These are phyloP conservation scores for Cotesia typhae DNA, from an alignment of 1,140 invertebrate genomes.

Conservation along the genomic window DNA sequence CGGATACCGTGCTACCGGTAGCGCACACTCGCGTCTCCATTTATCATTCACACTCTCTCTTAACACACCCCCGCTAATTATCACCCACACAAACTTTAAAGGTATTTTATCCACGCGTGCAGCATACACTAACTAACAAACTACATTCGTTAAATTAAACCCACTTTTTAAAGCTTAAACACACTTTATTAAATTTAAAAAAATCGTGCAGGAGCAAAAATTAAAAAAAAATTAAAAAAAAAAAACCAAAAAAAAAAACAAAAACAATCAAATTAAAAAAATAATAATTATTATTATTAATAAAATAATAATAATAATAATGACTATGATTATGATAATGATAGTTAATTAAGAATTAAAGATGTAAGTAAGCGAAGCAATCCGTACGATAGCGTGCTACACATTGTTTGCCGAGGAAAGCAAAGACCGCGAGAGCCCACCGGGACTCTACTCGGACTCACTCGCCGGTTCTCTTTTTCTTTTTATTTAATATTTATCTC, in stretches of 20 bases:
- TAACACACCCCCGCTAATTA: constrained; percentile 34
- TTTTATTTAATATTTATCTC: constrained; percentile 22
- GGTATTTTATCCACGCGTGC: constrained; percentile 23
- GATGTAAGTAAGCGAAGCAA: constrained; percentile 40
- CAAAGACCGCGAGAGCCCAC: constrained; percentile 28
- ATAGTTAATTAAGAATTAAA: background rate
- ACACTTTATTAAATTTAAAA: background rate
- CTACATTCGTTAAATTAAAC: constrained; percentile 21
- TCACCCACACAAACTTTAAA: constrained; percentile 34
- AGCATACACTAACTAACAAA: constrained; percentile 3
- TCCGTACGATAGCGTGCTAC: constrained; percentile 51
- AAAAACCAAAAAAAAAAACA: background rate
- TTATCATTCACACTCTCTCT: constrained; percentile 29
- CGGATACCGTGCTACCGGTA: constrained; percentile 29
- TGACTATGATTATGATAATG: background rate
- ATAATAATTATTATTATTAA: background rate
- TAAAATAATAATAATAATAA: background rate
- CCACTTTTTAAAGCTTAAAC: background rate
- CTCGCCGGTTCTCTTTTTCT: constrained; percentile 11
- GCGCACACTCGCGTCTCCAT: constrained; percentile 41
- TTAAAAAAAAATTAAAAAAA: constrained; percentile 21
- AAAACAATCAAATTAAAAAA: constrained; percentile 16
- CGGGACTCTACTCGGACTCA: constrained; percentile 24
- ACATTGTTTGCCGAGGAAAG: constrained; percentile 52
- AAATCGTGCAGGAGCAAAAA: constrained; percentile 25